These are phyloP conservation scores for Hystrix cristata DNA, from an alignment of 2,113 vertebrate species.

Conservation along the genomic window DNA sequence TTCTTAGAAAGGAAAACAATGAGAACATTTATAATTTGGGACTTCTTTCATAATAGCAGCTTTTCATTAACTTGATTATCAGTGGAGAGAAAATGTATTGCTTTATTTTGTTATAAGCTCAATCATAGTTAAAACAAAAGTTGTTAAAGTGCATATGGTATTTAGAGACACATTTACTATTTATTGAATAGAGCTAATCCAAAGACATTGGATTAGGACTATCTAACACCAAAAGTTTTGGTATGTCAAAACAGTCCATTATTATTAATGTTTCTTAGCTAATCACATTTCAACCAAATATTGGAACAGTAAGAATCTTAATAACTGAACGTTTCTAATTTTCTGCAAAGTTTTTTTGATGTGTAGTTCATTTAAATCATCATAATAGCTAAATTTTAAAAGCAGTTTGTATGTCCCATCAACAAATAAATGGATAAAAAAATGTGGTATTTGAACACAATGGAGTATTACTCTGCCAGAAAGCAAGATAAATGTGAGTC, in stretches of 20 bases:
- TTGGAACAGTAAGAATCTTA: not conserved
- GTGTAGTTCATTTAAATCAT: not conserved
- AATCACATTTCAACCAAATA: slow-evolving; percentile 10
- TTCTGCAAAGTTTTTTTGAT: not conserved
- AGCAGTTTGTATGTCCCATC: not conserved
- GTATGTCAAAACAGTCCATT: not conserved
- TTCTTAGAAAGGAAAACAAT: slow-evolving; percentile 12
- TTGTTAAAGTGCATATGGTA: not conserved
- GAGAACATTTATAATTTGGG: not conserved
- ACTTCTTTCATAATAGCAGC: slow-evolving; percentile 32
- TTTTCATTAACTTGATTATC: slow-evolving; percentile 10
- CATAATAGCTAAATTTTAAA: not conserved
- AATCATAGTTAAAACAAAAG: not conserved
- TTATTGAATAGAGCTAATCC: not conserved
- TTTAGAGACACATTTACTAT: not conserved
- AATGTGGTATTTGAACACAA: not conserved
- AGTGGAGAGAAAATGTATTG: not conserved
- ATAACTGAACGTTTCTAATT: not conserved
- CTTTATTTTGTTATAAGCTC: slow-evolving; percentile 27
- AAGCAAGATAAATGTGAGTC: not conserved
- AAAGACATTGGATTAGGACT: not conserved
- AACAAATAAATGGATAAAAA: not conserved
- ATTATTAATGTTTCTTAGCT: not conserved
- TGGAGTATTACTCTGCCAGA: not conserved
- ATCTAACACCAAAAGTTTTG: not conserved